Percentiles rank a stretch among this genome's conserved stretches.
These are phyloP conservation scores for Lasiurus cinereus DNA, from an alignment of 2,113 vertebrate genomes.

Conservation along the genomic window DNA sequence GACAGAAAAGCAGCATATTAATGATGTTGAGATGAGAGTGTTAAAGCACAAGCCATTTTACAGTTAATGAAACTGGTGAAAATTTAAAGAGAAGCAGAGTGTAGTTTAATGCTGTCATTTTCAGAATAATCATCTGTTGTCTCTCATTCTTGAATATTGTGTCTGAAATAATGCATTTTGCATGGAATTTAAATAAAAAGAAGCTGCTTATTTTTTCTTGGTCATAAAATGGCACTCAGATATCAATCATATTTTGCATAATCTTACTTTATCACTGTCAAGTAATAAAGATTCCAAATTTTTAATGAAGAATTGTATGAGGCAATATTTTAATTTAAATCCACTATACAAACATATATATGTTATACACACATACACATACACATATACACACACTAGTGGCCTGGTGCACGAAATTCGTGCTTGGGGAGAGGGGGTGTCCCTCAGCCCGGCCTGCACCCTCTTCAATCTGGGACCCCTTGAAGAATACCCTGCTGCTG, in stretches of 20 bases:
- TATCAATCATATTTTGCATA: conserved; percentile 44
- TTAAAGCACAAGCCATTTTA: conserved; percentile 49
- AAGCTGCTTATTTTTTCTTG: conserved; percentile 37
- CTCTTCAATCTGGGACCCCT: too few species aligned
- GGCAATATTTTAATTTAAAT: conserved; percentile 35
- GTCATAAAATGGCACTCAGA: conserved; percentile 11
- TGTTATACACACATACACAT: not conserved
- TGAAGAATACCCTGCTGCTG: too few species aligned
- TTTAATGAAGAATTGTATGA: conserved; percentile 48
- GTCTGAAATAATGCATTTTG: conserved; percentile 62
- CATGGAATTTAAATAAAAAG: conserved; percentile 46
- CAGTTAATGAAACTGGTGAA: conserved; percentile 55
- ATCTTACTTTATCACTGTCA: conserved; percentile 16
- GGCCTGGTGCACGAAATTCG: too few species aligned
- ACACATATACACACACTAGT: not conserved
- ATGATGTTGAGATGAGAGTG: conserved; percentile 54
- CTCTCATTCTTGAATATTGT: conserved; percentile 37
- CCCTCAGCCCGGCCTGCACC: too few species aligned
- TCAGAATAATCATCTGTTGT: conserved; percentile 57
- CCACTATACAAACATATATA: not conserved
- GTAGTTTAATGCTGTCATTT: conserved; percentile 54
- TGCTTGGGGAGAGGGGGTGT: too few species aligned
- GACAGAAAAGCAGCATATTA: conserved; percentile 67
- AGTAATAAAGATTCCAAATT: conserved; percentile 5
- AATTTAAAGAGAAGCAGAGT: conserved; percentile 40